Evolutionary conservation across 1,140 invertebrate species (phyloP), one percentile per base, ranked within the genome.

Genomic region (Trachymyrmex cornetzi): DNA sequence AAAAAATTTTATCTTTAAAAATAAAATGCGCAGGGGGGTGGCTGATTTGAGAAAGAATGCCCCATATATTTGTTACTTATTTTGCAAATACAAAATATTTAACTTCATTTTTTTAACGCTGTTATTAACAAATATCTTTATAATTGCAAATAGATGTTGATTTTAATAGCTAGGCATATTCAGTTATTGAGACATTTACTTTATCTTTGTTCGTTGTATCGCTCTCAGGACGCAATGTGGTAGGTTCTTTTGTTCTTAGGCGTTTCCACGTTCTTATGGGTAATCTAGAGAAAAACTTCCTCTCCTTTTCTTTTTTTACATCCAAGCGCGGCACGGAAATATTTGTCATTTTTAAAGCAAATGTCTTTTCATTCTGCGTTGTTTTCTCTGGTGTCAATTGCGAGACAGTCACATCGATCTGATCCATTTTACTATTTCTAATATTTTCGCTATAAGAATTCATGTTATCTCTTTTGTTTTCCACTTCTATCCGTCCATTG

Each of bases 221-320:
- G 12, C 4, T 84, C 14, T 63, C 27, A 19, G 22, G 3, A 16
- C 11, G 67, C 9, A 1, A 16, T 1, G 59, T 12, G 7, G 30
- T 27, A 0, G 87, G 89, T 61, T 77, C 80, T 19, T 50, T 91
- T 4, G 89, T 86, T 64, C 30, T 86, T 0, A 24, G 11, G 0
- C 87, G 82, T 55, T 55, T 80, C 57, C 84, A 90, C 1, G 77
- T 88, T 69, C 89, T 80, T 22, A 88, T 14, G 0, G 90, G 89
- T 66, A 91, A 38, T 14, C 19, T 90, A 4, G 89, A 90, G 1
- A 59, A 50, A 9, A 81, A 81, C 7, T 57, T 81, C 0, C 9
- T 57, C 16, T 67, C 81, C 14, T 71, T 7, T 3, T 44, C 9
- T 44, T 19, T 63, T 6, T 16, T 14, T 0, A 5, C 0, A 11